Percentiles rank a stretch among this genome's conserved stretches.
Conservation (phyloP, 2,797 vertebrate species). For the Parambassis ranga region DNA sequence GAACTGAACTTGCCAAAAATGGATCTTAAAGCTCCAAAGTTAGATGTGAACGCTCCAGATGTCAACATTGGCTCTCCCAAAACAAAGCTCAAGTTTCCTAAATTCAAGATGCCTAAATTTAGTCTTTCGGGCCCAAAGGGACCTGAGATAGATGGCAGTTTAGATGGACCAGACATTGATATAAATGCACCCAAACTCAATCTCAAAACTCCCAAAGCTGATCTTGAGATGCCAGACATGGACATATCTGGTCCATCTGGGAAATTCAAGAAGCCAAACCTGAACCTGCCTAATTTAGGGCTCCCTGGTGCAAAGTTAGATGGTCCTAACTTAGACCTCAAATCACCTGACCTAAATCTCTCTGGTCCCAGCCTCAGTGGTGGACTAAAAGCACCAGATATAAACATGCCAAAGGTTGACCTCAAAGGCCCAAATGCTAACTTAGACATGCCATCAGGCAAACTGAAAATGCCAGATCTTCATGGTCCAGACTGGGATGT, state of each 20-base stretch:
- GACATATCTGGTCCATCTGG: too few relatives aligned
- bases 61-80: conserved; percentile 35
- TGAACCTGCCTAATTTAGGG: too few relatives aligned
- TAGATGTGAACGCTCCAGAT: conserved; percentile 37
- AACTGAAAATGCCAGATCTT: conserved; percentile 51
- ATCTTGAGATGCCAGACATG: too few relatives aligned
- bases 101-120: conserved; percentile 55
- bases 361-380: conserved; percentile 57
- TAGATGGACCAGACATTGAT: conserved; percentile 40
- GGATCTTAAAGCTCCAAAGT: conserved; percentile 18
- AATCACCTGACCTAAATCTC: conserved; percentile 29
- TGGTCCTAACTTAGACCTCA: conserved; percentile 22
- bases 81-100: conserved; percentile 42
- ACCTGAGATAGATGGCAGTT: conserved; percentile 29
- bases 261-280: too few relatives aligned
- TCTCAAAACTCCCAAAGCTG: too few relatives aligned
- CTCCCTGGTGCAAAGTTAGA: too few relatives aligned
- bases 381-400: conserved; percentile 34
- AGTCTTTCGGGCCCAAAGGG: conserved; percentile 1
- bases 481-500: conserved; percentile 39
- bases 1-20: too few relatives aligned
- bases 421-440: conserved; percentile 27
- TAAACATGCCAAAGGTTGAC: conserved; percentile 26
- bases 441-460: conserved; percentile 33
- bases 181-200: conserved; percentile 42